These are phyloP conservation scores for Psittacula cyanocephala DNA, from an alignment of 2,113 vertebrate species.

Conservation along the genomic window DNA sequence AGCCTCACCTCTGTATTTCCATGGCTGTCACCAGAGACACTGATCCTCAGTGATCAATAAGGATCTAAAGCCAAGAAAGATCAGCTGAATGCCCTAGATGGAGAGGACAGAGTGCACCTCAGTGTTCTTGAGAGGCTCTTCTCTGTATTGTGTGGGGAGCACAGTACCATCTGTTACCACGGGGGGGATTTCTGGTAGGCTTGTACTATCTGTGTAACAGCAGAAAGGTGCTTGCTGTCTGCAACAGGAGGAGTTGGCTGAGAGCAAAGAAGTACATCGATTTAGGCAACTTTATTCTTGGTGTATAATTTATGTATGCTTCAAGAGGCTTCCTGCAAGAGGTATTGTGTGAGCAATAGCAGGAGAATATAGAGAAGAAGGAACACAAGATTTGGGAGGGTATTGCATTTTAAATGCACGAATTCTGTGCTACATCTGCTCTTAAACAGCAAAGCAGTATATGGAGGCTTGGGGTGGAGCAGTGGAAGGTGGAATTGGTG, in stretches of 20 bases:
- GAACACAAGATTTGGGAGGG: not conserved
- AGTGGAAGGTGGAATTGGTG: not conserved
- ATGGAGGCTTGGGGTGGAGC: not conserved
- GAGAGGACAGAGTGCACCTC: not conserved
- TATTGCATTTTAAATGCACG: rapidly evolving
- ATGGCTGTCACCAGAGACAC: not conserved
- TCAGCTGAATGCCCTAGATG: not conserved
- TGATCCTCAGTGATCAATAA: not conserved
- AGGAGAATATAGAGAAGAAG: not conserved
- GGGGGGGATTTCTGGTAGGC: not conserved
- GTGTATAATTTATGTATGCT: not conserved
- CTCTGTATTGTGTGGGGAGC: not conserved
- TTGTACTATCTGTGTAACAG: rapidly evolving
- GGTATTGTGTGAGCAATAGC: not conserved
- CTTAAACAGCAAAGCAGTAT: not conserved
- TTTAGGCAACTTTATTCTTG: not conserved
- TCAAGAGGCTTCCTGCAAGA: not conserved
- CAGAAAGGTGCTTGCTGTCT: not conserved
- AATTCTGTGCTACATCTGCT: not conserved
- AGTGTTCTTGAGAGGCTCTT: not conserved
- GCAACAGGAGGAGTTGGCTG: not conserved
- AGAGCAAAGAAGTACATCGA: not conserved
- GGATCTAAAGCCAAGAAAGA: not conserved
- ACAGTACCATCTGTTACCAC: not conserved
- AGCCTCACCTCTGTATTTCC: not conserved